phyloP scores from a whole-genome alignment of 1,140 invertebrate species.

The Drosophila simulans region DNA sequence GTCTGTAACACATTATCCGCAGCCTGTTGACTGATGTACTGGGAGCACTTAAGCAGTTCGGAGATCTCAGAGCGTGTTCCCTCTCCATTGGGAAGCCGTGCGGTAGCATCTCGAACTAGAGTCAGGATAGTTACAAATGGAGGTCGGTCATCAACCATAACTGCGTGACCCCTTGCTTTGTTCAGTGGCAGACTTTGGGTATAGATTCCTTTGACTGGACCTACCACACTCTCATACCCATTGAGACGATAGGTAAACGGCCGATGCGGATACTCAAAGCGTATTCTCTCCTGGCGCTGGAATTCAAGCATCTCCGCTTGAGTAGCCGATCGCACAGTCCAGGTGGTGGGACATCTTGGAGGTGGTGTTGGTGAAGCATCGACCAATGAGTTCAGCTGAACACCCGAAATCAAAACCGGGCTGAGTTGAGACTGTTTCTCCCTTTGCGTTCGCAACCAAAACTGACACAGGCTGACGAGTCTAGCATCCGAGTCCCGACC shows the following conservation, averaged over 20 bases:
- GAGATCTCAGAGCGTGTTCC: conserved; percentile 94
- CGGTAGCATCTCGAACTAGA: conserved; percentile 95
- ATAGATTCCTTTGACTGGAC: conserved; percentile 95
- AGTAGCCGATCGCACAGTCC: conserved; percentile 92
- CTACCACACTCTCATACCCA: conserved; percentile 94
- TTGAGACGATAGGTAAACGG: conserved; percentile 94
- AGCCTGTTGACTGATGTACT: conserved; percentile 91
- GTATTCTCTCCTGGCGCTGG: conserved; percentile 88
- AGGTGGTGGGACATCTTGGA: conserved; percentile 89
- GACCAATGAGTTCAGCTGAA: neutral
- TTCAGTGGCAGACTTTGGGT: conserved; percentile 86
- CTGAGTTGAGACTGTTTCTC: conserved; percentile 38
- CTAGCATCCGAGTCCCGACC: conserved; percentile 95
- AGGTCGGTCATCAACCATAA: conserved; percentile 93
- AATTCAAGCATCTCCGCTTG: conserved; percentile 92
- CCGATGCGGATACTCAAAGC: conserved; percentile 93
- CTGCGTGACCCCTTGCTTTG: conserved; percentile 91
- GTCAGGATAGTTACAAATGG: conserved; percentile 96
- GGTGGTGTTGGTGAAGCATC: conserved; percentile 85
- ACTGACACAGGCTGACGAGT: conserved; percentile 89
- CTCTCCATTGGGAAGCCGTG: conserved; percentile 96
- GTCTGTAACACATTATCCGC: conserved; percentile 91
- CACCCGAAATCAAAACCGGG: conserved; percentile 4
- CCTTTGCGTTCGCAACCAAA: conserved; percentile 89
- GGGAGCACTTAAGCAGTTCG: conserved; percentile 86